Evolutionary conservation across 92 coral and sea anemone genomes (phyloP), one percentile per base, ranked within the genome.

Genomic region (Zoanthus sansibaricus): DNA sequence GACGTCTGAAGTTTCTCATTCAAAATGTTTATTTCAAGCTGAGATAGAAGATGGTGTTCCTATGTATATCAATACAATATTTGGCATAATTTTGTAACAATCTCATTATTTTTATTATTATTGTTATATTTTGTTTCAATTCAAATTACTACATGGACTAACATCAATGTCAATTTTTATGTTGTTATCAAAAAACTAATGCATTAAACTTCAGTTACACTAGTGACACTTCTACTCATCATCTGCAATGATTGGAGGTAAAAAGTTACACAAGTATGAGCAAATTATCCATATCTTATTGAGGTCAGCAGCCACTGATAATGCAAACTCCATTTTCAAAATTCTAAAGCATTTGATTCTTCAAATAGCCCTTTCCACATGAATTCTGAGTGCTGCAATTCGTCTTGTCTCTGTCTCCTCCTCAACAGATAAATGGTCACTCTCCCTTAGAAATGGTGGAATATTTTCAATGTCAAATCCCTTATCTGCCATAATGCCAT

Each of bases 191-290:
- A 54, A 54, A 54, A 54, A 54, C 59, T 54, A 54, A 54, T 54
- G 64, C 64, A 56, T 56, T 56, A 56, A 56, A 56, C 64, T 56
- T 56, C n/a, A n/a, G n/a, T n/a, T 56, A 56, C 64, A 56, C 64
- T 56, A 56, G 64, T 56, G 64, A 56, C 64, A 56, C 16, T 56
- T 56, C 64, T 56, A 56, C 6, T 56, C 64, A 56, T 56, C 64
- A 30, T 91, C 91, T 59, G 95, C 93, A 91, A 93, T 87, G 71
- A 87, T 56, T 21, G 88, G 72, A 21, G 93, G 93, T n/a, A 87
- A 90, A 11, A 71, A 45, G 64, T 56, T 56, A 56, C 64, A 56
- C 13, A 56, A 56, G 64, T 56, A 56, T 61, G 90, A 82, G 69
- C 86, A 79, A 51, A 92, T 31, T 44, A 93, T 93, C 64, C 64